Conservation (phyloP, 2,888 invertebrate species). For the Drosophila kanekoi region DNA sequence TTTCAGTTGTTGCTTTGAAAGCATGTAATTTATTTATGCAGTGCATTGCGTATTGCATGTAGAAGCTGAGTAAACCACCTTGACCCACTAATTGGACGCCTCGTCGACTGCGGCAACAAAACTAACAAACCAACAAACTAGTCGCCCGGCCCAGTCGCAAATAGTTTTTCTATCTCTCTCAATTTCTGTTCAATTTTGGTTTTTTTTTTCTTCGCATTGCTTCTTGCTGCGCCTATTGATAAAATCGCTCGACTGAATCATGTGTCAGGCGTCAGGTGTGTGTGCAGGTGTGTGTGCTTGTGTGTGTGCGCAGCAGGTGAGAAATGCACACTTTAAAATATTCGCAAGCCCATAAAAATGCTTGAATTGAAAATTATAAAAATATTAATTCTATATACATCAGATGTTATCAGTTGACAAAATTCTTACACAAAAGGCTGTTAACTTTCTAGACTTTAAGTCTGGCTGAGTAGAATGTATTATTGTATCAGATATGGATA, state of each 20-base stretch:
- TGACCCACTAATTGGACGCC: slow-evolving; percentile 77
- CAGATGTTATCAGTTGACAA: too few relatives aligned
- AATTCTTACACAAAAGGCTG: too few relatives aligned
- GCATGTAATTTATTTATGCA: slow-evolving; percentile 64
- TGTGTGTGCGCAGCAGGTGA: slow-evolving; percentile 13
- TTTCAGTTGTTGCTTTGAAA: slow-evolving; percentile 59
- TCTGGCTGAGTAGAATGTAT: too few relatives aligned
- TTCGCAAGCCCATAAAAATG: not conserved
- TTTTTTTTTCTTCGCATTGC: slow-evolving; percentile 13
- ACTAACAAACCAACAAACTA: not conserved
- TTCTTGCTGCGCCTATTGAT: slow-evolving; percentile 23
- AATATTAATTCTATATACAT: too few relatives aligned
- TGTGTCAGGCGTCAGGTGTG: slow-evolving; percentile 22
- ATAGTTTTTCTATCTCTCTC: slow-evolving; percentile 33
- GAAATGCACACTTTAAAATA: slow-evolving; percentile 3
- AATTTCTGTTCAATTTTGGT: not conserved
- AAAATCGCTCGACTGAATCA: slow-evolving; percentile 25
- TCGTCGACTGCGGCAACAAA: slow-evolving; percentile 23
- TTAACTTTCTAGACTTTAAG: too few relatives aligned
- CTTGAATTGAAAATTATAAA: too few relatives aligned
- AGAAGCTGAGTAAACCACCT: slow-evolving; percentile 71
- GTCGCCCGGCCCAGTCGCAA: slow-evolving; percentile 17
- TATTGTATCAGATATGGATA: too few relatives aligned
- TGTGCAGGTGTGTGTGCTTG: slow-evolving; percentile 6
- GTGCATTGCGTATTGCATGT: slow-evolving; percentile 55